Base-by-base conservation (phyloP, 2,113 vertebrate species). In the Oostethus manadensis region DNA sequence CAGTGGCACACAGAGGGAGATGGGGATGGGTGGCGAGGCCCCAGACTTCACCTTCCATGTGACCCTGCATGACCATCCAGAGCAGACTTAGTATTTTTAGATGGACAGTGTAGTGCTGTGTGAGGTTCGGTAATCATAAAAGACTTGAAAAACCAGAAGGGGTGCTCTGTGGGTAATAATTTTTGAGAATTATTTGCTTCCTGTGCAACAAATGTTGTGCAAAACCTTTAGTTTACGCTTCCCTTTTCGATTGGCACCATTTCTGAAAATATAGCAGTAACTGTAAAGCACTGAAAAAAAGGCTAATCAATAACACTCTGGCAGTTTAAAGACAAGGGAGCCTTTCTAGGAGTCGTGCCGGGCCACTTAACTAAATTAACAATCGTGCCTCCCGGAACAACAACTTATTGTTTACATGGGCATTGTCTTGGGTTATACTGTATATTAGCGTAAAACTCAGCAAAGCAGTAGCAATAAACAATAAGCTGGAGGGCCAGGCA, bases 21-120 rank as follows among this genome's bases (percentile, higher is more conserved):
- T 98, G 95, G 66, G 97, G 97, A 79, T 99, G 97, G 77, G 94
- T 93, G 72, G 95, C 95, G 85, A 98, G 85, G 82, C 97, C 97
- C 93, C 95, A 98, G 64, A 98, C 97, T 74, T 98, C 97, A 70
- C 96, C 95, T 83, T 99, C 95, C 97, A 98, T 98, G 83, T 98
- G 97, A 86, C 97, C 97, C 97, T 99, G 84, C 18, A 82, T 76
- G 26, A 46, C 72, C 46, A 64, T 51, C 64, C 10, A 44, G 22
- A 61, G 57, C 1, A 23, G 5, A 29, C 22, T 3, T 15, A 60
- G 57, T 35, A 61, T 54, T 51, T 17, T 35, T 4, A 56, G 4
- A 29, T 18, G 21, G 43, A 26, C 22, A 17, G 56, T 8, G 61
- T 7, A 38, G n/a, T 45, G 4, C 46, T 7, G 10, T 26, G 26